A percentile compares a stretch with the other conserved stretches of the same genome.
Evolutionary conservation across 2,888 invertebrate species (phyloP).

Genomic region (Drosophila fulvimacula): DNA sequence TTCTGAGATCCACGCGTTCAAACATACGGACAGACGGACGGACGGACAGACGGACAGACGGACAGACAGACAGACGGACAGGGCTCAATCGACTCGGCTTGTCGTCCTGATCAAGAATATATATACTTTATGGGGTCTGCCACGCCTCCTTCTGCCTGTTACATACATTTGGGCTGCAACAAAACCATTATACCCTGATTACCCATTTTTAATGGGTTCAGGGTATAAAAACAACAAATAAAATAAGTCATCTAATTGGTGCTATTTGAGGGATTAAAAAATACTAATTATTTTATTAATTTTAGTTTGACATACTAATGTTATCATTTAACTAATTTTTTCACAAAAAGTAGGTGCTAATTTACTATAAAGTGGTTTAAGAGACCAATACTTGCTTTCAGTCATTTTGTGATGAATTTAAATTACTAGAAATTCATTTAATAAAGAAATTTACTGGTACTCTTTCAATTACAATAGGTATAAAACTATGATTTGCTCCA

Average conservation of each 20-base stretch:
- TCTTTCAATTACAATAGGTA: neutral
- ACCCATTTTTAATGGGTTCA: no score
- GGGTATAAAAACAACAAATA: slow-evolving; percentile 39
- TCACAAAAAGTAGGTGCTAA: slow-evolving; percentile 86
- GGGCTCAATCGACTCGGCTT: no score
- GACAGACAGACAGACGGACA: no score
- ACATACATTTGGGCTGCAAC: no score
- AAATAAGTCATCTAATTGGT: slow-evolving; percentile 76
- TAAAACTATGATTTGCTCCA: neutral
- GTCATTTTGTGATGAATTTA: slow-evolving; percentile 87
- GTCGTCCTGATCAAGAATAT: no score
- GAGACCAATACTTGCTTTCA: slow-evolving; percentile 90
- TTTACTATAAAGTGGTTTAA: slow-evolving; percentile 89
- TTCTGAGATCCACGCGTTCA: no score
- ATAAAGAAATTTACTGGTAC: neutral
- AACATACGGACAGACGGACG: no score
- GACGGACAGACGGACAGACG: no score
- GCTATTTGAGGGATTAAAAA: slow-evolving; percentile 90
- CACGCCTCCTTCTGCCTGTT: no score
- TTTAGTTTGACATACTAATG: slow-evolving; percentile 57
- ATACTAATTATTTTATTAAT: slow-evolving; percentile 87
- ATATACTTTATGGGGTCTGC: no score
- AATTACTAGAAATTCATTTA: slow-evolving; percentile 56
- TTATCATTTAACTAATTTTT: slow-evolving; percentile 1
- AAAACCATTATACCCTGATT: no score